Base-by-base conservation (phyloP, 37 sponge, comb jelly and placozoan genomes). In the Eunapius fragilis region DNA sequence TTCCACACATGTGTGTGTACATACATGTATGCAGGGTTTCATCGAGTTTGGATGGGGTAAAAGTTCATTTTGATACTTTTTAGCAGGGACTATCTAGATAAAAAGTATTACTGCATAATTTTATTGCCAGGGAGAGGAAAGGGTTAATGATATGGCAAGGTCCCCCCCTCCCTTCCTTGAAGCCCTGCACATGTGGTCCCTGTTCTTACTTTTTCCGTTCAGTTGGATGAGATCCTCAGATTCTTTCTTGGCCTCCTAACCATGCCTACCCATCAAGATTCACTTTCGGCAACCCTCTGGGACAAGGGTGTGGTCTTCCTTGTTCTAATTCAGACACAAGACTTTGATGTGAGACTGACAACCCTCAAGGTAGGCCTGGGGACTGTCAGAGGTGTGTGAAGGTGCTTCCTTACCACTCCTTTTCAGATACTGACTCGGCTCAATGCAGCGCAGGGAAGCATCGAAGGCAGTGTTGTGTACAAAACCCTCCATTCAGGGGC, bases 161-260 rank as follows among this genome's bases (percentile, higher is more conserved):
- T n/a, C n/a, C n/a, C n/a, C n/a, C n/a, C n/a, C n/a, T n/a, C n/a
- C n/a, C n/a, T n/a, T n/a, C n/a, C 26, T 17, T 24, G n/a, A n/a
- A n/a, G n/a, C n/a, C 67, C 58, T 48, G 31, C 49, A 30, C 73
- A 9, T 72, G n/a, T 22, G 31, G 1, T 17, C 73, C 73, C 73
- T 22, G 4, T 22, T 13, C 31, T 33, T 72, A 28, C 31, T n/a
- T n/a, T n/a, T n/a, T n/a, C n/a, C n/a, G 0, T 72, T 25, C 78
- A 84, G 79, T 82, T 82, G 71, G 88, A 91, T 47, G 87, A 91
- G 70, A 75, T 87, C 13, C 75, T 91, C 6, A 28, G 34, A 6
- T 58, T 19, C 58, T 2, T 58, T 58, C 58, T 58, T 1, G 58
- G 58, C 58, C 58, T 58, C 1, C 58, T 58, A 58, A 58, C 58